Evolutionary conservation across 2,888 invertebrate species (phyloP).

Genomic region (Coleophora deauratella): DNA sequence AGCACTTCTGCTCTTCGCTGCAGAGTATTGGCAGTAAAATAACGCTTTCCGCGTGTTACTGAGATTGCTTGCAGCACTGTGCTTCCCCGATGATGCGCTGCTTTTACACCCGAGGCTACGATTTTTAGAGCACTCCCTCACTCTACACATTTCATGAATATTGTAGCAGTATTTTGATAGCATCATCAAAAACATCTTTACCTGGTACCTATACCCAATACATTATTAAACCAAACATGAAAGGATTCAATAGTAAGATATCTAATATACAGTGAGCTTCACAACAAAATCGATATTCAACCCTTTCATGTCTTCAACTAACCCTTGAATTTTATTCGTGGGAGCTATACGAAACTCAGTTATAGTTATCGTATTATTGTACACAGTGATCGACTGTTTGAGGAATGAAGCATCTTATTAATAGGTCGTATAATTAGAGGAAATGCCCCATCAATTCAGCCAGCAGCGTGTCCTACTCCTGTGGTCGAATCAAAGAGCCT

Average conservation of each 20-base stretch:
- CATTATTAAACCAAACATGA: too few species aligned
- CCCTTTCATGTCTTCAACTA: background rate
- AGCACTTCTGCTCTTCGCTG: slow-evolving; percentile 8
- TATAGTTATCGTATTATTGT: too few species aligned
- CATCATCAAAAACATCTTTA: background rate
- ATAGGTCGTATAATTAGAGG: slow-evolving; percentile 70
- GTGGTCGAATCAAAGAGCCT: slow-evolving; percentile 50
- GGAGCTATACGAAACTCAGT: slow-evolving; percentile 30
- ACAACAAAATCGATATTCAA: too few species aligned
- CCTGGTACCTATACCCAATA: too few species aligned
- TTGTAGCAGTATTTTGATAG: background rate
- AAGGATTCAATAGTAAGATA: too few species aligned
- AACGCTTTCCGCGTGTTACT: slow-evolving; percentile 25
- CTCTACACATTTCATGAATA: background rate
- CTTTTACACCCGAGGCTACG: slow-evolving; percentile 14
- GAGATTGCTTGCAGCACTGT: slow-evolving; percentile 23
- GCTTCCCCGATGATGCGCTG: slow-evolving; percentile 15
- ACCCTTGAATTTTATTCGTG: slow-evolving; percentile 21
- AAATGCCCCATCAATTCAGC: slow-evolving; percentile 60
- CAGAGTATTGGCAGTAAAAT: slow-evolving; percentile 27
- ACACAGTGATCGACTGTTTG: slow-evolving; percentile 50
- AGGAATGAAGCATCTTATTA: slow-evolving; percentile 50
- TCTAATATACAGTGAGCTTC: too few species aligned
- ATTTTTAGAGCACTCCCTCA: slow-evolving; percentile 2
- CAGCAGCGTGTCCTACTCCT: slow-evolving; percentile 35